These are phyloP conservation scores for Tokudaia tokunoshimensis DNA, from an alignment of 2,797 vertebrate species.

Conservation along the genomic window DNA sequence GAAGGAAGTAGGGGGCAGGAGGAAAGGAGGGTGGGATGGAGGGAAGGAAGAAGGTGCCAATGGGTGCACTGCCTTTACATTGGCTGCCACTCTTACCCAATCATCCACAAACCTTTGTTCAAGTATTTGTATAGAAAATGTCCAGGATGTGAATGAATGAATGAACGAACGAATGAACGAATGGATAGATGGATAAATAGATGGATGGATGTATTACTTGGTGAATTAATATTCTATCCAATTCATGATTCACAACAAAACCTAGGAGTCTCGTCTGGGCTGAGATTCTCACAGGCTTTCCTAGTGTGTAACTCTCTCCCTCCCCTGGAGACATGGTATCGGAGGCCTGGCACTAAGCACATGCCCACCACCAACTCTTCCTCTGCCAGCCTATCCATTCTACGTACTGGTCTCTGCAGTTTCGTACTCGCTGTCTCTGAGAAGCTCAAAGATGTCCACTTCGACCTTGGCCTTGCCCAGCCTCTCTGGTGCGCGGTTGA, in stretches of 20 bases:
- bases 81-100: neutral
- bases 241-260: conserved; percentile 3
- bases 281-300: neutral
- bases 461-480: conserved; percentile 96
- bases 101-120: neutral
- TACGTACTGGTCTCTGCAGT: conserved; percentile 98
- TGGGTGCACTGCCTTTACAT: too few species aligned
- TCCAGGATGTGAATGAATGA: neutral
- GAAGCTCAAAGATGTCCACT: conserved; percentile 99
- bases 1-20: too few species aligned
- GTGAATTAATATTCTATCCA: neutral
- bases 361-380: neutral
- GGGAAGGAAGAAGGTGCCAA: neutral
- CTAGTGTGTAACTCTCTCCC: neutral
- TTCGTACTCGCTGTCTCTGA: conserved; percentile 99
- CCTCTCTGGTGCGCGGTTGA: conserved; percentile 96
- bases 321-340: neutral
- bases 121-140: neutral
- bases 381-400: neutral
- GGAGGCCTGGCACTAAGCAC: neutral
- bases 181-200: conserved; percentile 33
- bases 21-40: neutral
- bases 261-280: neutral
- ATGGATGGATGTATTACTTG: neutral
- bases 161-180: neutral